Conservation (phyloP, 2,888 invertebrate species). For the Lapara coniferarum region DNA sequence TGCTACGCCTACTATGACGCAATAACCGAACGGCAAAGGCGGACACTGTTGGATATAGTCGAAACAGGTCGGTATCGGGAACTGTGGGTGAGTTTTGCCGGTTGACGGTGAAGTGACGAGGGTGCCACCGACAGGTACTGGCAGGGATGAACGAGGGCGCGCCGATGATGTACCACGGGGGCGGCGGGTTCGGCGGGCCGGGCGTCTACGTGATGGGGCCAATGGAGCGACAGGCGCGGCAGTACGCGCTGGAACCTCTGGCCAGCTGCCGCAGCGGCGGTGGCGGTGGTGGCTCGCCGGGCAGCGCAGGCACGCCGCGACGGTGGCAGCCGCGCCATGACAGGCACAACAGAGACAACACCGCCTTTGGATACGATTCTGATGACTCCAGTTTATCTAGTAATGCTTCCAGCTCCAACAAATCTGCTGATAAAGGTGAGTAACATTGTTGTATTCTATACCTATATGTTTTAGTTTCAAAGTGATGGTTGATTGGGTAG, state of each 20-base stretch:
- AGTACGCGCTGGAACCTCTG: conserved; percentile 65
- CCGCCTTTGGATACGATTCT: conserved; percentile 75
- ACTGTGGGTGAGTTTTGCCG: conserved; percentile 36
- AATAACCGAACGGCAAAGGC: conserved; percentile 62
- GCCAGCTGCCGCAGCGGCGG: conserved; percentile 40
- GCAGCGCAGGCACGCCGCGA: conserved; percentile 50
- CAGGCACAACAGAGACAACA: conserved; percentile 60
- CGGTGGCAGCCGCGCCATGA: conserved; percentile 64
- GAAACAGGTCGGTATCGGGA: conserved; percentile 64
- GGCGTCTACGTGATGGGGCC: conserved; percentile 65
- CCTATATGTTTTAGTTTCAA: not conserved
- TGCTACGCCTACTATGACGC: conserved; percentile 72
- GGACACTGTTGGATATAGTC: conserved; percentile 48
- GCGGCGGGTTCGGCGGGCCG: conserved; percentile 61
- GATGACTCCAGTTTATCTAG: conserved; percentile 80
- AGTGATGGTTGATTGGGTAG: not conserved
- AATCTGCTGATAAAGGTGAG: conserved; percentile 74
- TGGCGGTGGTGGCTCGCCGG: conserved; percentile 46
- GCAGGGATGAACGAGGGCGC: conserved; percentile 71
- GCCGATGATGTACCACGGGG: conserved; percentile 71
- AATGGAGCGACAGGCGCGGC: conserved; percentile 59
- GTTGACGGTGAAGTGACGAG: conserved; percentile 43
- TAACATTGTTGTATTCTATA: not conserved
- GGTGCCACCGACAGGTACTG: conserved; percentile 51
- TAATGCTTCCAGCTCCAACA: conserved; percentile 77